phyloP scores from a whole-genome alignment of 2,888 invertebrate genomes.

The Pomacea canaliculata region DNA sequence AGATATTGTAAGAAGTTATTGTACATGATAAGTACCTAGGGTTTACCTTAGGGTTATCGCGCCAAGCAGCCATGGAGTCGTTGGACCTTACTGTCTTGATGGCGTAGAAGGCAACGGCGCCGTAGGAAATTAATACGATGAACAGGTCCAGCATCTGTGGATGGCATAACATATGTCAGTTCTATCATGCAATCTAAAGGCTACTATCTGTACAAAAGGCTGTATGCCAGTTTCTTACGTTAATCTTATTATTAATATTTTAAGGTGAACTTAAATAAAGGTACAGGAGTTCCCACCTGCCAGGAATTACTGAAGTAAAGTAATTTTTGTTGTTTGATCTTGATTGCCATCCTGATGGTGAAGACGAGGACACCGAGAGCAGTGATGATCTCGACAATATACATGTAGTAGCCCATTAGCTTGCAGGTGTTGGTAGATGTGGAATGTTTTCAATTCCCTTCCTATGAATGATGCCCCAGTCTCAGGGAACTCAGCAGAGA shows the following conservation, averaged over 20 bases:
- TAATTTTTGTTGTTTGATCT: constrained; percentile 35
- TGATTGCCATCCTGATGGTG: constrained; percentile 32
- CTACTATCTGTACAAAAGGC: too few species aligned
- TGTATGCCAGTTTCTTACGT: too few species aligned
- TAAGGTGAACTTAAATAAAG: too few species aligned
- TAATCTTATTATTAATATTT: too few species aligned
- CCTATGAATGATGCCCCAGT: constrained; percentile 40
- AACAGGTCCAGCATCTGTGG: constrained; percentile 3
- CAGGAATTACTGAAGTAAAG: constrained; percentile 67
- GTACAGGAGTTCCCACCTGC: constrained; percentile 43
- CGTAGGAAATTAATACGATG: not conserved
- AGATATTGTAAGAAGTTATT: too few species aligned
- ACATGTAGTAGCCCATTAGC: constrained; percentile 35
- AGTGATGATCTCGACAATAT: not conserved
- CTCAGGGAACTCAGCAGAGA: constrained; percentile 55
- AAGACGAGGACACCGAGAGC: constrained; percentile 26
- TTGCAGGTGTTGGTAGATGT: constrained; percentile 33
- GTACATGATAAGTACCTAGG: too few species aligned
- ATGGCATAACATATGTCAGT: too few species aligned
- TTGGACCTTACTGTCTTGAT: not conserved
- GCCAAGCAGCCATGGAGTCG: not conserved
- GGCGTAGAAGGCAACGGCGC: not conserved
- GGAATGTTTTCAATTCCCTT: not conserved
- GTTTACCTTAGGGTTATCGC: not conserved
- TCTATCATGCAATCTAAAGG: too few species aligned